Evolutionary conservation across 2,113 vertebrate species (phyloP).

Genomic region (Puffinus mauretanicus): DNA sequence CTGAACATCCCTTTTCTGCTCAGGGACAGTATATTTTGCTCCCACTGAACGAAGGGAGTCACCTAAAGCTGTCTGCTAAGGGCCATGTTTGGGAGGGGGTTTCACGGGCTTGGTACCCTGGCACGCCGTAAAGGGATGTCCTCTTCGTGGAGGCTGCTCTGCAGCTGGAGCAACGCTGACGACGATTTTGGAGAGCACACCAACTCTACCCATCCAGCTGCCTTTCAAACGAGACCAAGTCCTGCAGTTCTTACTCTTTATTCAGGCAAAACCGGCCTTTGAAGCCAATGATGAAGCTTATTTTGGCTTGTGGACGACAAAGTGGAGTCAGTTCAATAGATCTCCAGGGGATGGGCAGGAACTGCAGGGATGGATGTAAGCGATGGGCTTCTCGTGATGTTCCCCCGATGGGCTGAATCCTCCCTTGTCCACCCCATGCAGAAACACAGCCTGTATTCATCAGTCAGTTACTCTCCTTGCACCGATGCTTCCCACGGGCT

Average conservation of each 20-base stretch:
- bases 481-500: background rate
- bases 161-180: background rate
- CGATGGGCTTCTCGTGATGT: background rate
- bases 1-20: background rate
- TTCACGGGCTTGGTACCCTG: background rate
- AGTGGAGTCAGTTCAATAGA: background rate
- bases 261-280: background rate
- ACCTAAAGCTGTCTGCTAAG: background rate
- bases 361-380: background rate
- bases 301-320: background rate
- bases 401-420: background rate
- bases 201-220: background rate
- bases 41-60: background rate
- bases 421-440: background rate
- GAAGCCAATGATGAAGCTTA: background rate
- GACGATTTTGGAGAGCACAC: background rate
- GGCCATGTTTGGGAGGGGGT: background rate
- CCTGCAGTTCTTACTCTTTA: background rate
- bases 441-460: background rate
- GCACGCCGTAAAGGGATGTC: accelerated
- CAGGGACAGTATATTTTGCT: background rate
- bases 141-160: background rate
- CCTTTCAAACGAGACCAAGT: background rate
- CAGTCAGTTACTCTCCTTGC: background rate
- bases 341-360: background rate